Percentiles rank a stretch among this genome's conserved stretches.
These are phyloP conservation scores for Poecilia wingei DNA, from an alignment of 2,797 vertebrate genomes.

Conservation along the genomic window DNA sequence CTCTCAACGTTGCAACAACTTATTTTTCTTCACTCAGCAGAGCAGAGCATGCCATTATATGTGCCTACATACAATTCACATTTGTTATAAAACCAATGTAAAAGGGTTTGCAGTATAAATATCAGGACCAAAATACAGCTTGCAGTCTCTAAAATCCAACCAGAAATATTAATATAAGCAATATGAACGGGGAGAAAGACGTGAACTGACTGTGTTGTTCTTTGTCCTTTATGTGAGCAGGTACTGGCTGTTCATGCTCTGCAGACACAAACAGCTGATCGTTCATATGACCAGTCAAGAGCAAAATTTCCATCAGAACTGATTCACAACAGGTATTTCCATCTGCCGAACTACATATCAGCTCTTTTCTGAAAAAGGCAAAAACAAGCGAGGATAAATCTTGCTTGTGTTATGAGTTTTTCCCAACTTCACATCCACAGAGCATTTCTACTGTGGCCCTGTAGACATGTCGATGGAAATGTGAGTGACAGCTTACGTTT, in stretches of 20 bases:
- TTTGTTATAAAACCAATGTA: background rate
- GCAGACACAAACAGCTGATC: background rate
- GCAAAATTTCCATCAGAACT: background rate
- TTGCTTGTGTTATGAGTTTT: background rate
- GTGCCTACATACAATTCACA: background rate
- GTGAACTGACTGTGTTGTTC: background rate
- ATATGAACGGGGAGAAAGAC: background rate
- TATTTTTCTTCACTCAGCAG: background rate
- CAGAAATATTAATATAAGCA: background rate
- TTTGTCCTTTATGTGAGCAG: background rate
- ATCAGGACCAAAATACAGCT: background rate
- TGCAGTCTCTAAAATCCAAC: background rate
- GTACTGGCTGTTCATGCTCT: background rate
- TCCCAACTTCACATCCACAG: background rate
- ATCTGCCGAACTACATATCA: background rate
- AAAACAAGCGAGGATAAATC: background rate
- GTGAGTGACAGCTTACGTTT: background rate
- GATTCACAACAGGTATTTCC: background rate
- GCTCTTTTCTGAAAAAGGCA: background rate
- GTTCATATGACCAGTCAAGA: background rate
- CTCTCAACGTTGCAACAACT: background rate
- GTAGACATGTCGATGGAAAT: background rate
- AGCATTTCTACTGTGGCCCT: background rate
- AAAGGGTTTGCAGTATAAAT: background rate
- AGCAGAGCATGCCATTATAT: background rate